Conservation (phyloP, 1,140 invertebrate species). For the Magallana ariakensis region DNA sequence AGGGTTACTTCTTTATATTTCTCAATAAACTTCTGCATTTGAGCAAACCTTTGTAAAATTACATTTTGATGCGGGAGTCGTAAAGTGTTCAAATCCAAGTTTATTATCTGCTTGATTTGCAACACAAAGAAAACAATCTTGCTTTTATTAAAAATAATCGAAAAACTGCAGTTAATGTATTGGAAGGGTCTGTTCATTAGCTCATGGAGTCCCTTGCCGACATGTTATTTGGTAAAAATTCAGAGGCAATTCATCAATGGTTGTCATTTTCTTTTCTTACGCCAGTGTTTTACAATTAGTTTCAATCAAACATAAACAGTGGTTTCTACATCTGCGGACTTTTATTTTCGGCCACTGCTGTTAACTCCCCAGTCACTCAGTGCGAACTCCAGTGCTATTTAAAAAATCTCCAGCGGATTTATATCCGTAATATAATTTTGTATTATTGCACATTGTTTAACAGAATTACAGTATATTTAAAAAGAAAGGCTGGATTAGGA, state of each 20-base stretch:
- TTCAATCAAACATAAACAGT: slow-evolving; percentile 12
- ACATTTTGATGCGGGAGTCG: not conserved
- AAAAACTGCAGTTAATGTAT: slow-evolving; percentile 37
- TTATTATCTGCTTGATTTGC: slow-evolving; percentile 31
- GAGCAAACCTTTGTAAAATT: not conserved
- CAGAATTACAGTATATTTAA: slow-evolving; percentile 11
- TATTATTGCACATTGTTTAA: slow-evolving; percentile 17
- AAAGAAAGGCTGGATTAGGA: slow-evolving; percentile 16
- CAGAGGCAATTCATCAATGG: not conserved
- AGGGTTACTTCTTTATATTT: not conserved
- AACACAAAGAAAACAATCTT: slow-evolving; percentile 29
- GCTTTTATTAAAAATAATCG: slow-evolving; percentile 26
- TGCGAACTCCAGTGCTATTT: slow-evolving; percentile 25
- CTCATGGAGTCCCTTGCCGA: not conserved
- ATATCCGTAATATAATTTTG: slow-evolving; percentile 20
- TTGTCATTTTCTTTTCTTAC: slow-evolving; percentile 28
- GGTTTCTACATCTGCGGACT: slow-evolving; percentile 18
- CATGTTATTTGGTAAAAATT: not conserved
- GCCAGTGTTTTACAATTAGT: slow-evolving; percentile 11
- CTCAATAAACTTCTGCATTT: not conserved
- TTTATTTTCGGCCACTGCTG: slow-evolving; percentile 28
- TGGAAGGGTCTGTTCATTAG: slow-evolving; percentile 34
- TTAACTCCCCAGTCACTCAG: slow-evolving; percentile 21
- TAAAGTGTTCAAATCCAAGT: slow-evolving; percentile 4
- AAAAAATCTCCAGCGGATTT: slow-evolving; percentile 19